These are phyloP conservation scores for Pteronotus mesoamericanus DNA, from an alignment of 2,797 vertebrate species.

Conservation along the genomic window DNA sequence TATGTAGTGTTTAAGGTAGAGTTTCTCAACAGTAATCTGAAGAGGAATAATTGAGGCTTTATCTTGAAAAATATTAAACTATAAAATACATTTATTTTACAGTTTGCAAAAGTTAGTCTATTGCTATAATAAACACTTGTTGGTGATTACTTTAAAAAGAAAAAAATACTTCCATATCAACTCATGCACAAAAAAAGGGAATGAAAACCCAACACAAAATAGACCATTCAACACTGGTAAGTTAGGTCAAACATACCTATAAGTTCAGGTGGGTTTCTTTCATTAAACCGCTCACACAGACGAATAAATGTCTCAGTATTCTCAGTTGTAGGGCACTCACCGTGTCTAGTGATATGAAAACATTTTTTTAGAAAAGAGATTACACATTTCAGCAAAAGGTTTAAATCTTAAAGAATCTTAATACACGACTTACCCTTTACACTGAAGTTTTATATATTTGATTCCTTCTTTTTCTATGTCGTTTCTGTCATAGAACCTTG, in stretches of 20 bases:
- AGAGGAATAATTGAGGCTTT: not conserved
- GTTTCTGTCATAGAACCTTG: slow-evolving; percentile 93
- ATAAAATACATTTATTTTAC: not conserved
- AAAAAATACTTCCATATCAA: not conserved
- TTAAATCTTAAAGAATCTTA: slow-evolving; percentile 51
- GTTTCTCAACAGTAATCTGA: not conserved
- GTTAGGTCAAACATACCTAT: slow-evolving; percentile 86
- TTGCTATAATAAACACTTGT: not conserved
- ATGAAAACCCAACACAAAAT: slow-evolving; percentile 31
- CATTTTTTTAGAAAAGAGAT: not conserved
- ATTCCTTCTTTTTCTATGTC: slow-evolving; percentile 97
- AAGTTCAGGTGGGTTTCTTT: slow-evolving; percentile 93
- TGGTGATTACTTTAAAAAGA: not conserved
- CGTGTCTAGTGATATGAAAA: slow-evolving; percentile 86
- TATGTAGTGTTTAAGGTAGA: not conserved
- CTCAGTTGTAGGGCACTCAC: slow-evolving; percentile 92
- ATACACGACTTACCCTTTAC: slow-evolving; percentile 91
- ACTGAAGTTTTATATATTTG: slow-evolving; percentile 94
- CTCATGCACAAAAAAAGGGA: not conserved
- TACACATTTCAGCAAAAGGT: slow-evolving; percentile 29
- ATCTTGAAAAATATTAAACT: not conserved
- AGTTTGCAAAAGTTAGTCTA: not conserved
- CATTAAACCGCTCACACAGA: slow-evolving; percentile 92
- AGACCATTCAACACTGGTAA: slow-evolving; percentile 18
- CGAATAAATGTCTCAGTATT: slow-evolving; percentile 92